Evolutionary conservation across 2,113 vertebrate species (phyloP), one percentile per base, ranked within the genome.

Genomic region (Orientallactaga bullata): DNA sequence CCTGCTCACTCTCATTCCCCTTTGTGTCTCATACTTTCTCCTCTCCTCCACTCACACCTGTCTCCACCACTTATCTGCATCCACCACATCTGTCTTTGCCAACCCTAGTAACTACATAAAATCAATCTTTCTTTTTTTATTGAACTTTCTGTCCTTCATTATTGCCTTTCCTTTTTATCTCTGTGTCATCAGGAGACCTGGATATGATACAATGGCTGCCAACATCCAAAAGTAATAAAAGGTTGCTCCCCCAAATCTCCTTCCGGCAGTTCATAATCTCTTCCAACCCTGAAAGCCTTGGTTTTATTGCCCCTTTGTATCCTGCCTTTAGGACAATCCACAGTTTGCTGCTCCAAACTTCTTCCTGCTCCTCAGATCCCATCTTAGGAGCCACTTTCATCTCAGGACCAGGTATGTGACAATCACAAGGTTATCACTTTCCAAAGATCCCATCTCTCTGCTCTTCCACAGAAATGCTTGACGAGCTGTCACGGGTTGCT

Each of bases 201-300:
- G 97, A 94, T 91, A 85, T 71, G 91, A 97, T 89, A 76, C 91
- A 94, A 80, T 93, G 95, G 96, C 96, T 95, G 74, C 39, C 66
- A 76, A 32, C 87, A 91, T 93, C 92, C 95, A 95, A 97, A 97
- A 96, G 94, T 96, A 97, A 97, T 97, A 98, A 98, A 98, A 96
- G 89, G 88, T 87, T 80, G 77, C 88, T 95, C 96, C 97, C 72
- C 78, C 91, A 95, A 95, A 95, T 81, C 61, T 79, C 71, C 96
- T 95, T 91, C 97, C 58, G 11, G 81, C 83, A 95, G 87, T 97
- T 96, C 95, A 81, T 97, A 51, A 73, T 85, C 80, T 97, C 95
- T 97, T 96, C 79, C 89, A 84, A 79, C 95, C 89, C 96, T 96
- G 88, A 97, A 97, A 97, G 71, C n/a, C 76, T 84, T 66, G 32